phyloP scores from a whole-genome alignment of 2,888 invertebrate genomes.

The Clivina fossor region DNA sequence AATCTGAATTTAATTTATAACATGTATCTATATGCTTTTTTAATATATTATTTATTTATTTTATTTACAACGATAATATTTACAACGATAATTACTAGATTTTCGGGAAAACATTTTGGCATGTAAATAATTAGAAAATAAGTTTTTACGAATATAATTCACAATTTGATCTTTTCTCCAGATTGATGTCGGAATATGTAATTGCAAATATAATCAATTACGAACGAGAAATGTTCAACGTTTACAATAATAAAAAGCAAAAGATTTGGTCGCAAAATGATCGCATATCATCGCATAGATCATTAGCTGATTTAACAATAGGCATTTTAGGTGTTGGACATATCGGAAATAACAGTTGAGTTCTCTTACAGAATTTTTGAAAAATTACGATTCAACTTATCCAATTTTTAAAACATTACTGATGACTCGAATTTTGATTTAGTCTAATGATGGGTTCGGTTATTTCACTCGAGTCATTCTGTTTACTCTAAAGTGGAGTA shows the following conservation, averaged over 20 bases:
- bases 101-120: constrained; percentile 54
- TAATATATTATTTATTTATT: too few relatives aligned
- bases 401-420: too few relatives aligned
- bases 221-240: constrained; percentile 52
- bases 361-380: too few relatives aligned
- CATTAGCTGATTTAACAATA: constrained; percentile 54
- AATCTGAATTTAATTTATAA: too few relatives aligned
- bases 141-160: not conserved
- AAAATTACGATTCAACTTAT: too few relatives aligned
- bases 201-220: constrained; percentile 54
- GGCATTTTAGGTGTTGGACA: constrained; percentile 59
- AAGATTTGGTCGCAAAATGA: constrained; percentile 48
- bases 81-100: constrained; percentile 49
- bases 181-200: constrained; percentile 57
- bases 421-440: too few relatives aligned
- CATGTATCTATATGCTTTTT: too few relatives aligned
- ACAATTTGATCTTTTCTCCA: too few relatives aligned
- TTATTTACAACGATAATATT: too few relatives aligned
- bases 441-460: too few relatives aligned
- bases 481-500: too few relatives aligned
- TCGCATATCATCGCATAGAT: constrained; percentile 49
- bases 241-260: constrained; percentile 49
- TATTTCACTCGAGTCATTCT: too few relatives aligned
- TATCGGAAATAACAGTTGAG: constrained; percentile 57
- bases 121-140: constrained; percentile 21